Percentiles rank a stretch among this genome's conserved stretches.
phyloP scores from a whole-genome alignment of 2,113 vertebrate genomes.

The Callospermophilus lateralis region DNA sequence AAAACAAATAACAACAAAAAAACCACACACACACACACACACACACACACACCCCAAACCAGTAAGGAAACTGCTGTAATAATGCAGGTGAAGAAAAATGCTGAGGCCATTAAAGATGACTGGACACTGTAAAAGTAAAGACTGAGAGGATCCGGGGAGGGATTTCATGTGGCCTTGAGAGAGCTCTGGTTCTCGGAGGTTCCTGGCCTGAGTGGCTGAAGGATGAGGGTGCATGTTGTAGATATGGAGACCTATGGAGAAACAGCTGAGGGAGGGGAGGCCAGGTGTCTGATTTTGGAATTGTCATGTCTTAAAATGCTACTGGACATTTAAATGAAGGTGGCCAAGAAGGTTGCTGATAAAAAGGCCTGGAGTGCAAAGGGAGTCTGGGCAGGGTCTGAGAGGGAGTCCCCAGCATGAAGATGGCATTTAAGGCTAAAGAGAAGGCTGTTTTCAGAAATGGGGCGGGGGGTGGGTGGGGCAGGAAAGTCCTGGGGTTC shows the following conservation, averaged over 20 bases:
- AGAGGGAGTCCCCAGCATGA: background rate
- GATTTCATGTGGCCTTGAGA: background rate
- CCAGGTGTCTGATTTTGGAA: background rate
- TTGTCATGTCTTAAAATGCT: background rate
- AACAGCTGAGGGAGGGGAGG: background rate
- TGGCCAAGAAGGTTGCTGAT: background rate
- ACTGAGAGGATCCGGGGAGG: background rate
- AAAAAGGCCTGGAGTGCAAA: background rate
- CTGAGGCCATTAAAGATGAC: background rate
- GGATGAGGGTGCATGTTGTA: background rate
- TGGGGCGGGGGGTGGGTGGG: background rate
- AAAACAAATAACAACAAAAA: background rate
- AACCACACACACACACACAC: too few species aligned
- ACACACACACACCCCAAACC: too few species aligned
- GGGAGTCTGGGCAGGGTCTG: background rate
- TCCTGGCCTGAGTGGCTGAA: background rate
- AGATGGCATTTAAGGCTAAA: background rate
- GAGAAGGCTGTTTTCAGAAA: background rate
- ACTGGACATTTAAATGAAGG: background rate
- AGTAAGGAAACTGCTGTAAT: background rate
- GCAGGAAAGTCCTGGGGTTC: background rate
- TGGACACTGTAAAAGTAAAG: accelerated
- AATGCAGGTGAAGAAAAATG: background rate
- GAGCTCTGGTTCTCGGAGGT: background rate
- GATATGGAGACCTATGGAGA: background rate